Percentiles rank a stretch among this genome's conserved stretches.
Conservation (phyloP, 23 tunicate genomes). For the Styela plicata region DNA sequence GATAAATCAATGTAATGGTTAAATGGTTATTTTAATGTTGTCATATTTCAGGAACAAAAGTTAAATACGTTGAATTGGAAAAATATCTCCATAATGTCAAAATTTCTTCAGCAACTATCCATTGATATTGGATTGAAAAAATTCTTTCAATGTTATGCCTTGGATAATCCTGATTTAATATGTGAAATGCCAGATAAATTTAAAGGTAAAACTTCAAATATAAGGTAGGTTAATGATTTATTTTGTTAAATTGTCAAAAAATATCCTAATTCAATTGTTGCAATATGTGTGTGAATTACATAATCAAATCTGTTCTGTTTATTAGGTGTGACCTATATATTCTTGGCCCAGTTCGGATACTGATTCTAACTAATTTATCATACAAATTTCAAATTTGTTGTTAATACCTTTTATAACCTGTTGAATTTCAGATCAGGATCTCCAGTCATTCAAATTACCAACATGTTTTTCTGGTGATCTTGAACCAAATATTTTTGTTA, state of each 20-base stretch:
- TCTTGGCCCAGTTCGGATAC: too few relatives aligned
- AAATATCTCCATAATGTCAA: constrained; percentile 51
- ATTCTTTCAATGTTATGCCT: constrained; percentile 38
- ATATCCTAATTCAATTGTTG: too few relatives aligned
- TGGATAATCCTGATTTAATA: constrained; percentile 46
- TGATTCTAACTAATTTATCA: too few relatives aligned
- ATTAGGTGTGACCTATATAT: too few relatives aligned
- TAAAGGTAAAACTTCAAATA: too few relatives aligned
- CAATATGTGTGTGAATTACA: too few relatives aligned
- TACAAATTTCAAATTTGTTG: too few relatives aligned
- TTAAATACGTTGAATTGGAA: constrained; percentile 46
- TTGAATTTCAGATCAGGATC: constrained; percentile 37
- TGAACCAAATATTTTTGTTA: constrained; percentile 45
- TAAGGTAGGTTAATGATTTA: too few relatives aligned
- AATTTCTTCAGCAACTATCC: constrained; percentile 66
- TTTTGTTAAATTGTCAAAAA: too few relatives aligned
- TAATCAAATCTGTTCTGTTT: too few relatives aligned
- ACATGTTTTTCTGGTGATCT: constrained; percentile 30
- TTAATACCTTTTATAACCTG: too few relatives aligned
- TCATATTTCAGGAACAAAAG: constrained; percentile 70
- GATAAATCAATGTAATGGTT: neutral
- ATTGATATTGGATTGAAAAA: constrained; percentile 35
- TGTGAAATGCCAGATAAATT: constrained; percentile 1
- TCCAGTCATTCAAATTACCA: constrained; percentile 22
- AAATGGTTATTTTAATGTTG: neutral